These are phyloP conservation scores for Solen grandis DNA, from an alignment of 1,140 invertebrate species.

Conservation along the genomic window DNA sequence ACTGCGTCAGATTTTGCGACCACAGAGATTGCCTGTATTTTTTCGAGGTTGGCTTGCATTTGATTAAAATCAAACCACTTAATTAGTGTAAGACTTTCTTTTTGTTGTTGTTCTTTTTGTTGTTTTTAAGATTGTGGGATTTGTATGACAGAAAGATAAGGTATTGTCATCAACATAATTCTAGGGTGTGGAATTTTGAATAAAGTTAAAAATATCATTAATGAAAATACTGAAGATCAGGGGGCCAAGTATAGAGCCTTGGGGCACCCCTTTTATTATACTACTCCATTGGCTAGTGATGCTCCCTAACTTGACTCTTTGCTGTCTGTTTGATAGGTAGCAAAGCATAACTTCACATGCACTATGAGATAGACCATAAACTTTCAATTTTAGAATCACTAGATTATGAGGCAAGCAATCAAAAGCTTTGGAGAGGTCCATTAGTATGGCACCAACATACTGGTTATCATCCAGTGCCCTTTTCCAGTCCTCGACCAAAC, in stretches of 20 bases:
- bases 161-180: constrained; percentile 62
- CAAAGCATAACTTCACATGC: neutral
- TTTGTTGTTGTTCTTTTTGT: constrained; percentile 9
- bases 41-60: constrained; percentile 59
- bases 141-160: constrained; percentile 10
- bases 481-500: constrained; percentile 39
- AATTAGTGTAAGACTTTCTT: constrained; percentile 35
- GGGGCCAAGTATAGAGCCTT: constrained; percentile 48
- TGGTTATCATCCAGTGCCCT: constrained; percentile 17
- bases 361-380: constrained; percentile 8
- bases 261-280: constrained; percentile 44
- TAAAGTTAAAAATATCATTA: constrained; percentile 57
- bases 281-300: neutral
- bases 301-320: constrained; percentile 32
- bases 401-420: constrained; percentile 33
- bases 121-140: neutral
- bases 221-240: no score
- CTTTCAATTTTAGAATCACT: neutral
- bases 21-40: constrained; percentile 49
- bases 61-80: constrained; percentile 56
- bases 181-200: constrained; percentile 30
- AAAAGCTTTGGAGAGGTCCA: constrained; percentile 23
- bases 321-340: constrained; percentile 38
- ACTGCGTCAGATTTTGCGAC: constrained; percentile 14
- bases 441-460: constrained; percentile 30